Evolutionary conservation across 35 echinoderm and acorn worm genomes (phyloP).

Genomic region (Apostichopus californicus): DNA sequence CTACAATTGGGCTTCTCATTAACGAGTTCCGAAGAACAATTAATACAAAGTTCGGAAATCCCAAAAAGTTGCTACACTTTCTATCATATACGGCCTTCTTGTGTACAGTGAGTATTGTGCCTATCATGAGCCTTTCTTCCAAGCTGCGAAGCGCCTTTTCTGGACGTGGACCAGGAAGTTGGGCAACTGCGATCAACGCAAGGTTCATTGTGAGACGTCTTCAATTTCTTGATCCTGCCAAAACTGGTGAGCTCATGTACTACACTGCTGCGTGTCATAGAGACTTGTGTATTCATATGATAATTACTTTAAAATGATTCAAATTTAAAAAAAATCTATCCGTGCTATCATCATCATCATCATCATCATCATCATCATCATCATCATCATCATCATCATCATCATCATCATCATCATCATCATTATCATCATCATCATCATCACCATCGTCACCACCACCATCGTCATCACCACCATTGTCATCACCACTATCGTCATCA

Average conservation of each 20-base stretch:
- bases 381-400: too few species aligned
- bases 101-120: not conserved
- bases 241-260: not conserved
- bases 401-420: too few species aligned
- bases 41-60: not conserved
- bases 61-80: not conserved
- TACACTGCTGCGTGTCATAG: too few species aligned
- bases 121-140: constrained; percentile 10
- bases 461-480: too few species aligned
- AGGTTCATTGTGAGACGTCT: constrained; percentile 26
- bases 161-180: constrained; percentile 8
- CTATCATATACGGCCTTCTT: not conserved
- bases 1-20: not conserved
- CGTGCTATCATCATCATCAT: too few species aligned
- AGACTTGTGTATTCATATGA: too few species aligned
- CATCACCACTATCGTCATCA: too few species aligned
- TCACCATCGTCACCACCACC: too few species aligned
- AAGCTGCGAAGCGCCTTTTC: not conserved
- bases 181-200: constrained; percentile 27
- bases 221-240: not conserved
- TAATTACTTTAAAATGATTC: too few species aligned
- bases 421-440: too few species aligned
- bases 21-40: not conserved
- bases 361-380: too few species aligned
- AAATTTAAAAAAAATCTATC: too few species aligned